A percentile compares a stretch with the other conserved stretches of the same genome.
Conservation (phyloP, 2,113 vertebrate species). For the Zosterops lateralis region DNA sequence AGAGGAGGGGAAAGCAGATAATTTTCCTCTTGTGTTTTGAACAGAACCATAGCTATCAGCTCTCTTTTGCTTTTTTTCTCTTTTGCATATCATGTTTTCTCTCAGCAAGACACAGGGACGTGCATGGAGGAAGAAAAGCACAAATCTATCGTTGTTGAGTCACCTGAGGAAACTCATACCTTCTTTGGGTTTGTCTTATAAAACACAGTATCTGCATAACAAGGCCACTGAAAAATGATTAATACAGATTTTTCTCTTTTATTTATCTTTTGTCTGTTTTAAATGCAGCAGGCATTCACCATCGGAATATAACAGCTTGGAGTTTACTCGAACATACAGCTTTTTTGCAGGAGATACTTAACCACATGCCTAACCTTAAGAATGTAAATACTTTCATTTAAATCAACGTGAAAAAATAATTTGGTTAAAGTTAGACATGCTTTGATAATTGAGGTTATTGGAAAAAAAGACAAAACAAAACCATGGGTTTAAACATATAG, state of each 20-base stretch:
- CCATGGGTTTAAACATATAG: not conserved
- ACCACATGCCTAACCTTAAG: slow-evolving; percentile 36
- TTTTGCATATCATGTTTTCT: not conserved
- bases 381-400: slow-evolving; percentile 35
- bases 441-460: not conserved
- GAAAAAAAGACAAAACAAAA: slow-evolving; percentile 18
- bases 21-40: not conserved
- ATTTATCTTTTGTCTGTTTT: slow-evolving; percentile 37
- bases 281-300: slow-evolving; percentile 45
- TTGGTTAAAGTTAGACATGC: slow-evolving; percentile 44
- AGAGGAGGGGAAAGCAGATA: not conserved
- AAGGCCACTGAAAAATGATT: slow-evolving; percentile 49
- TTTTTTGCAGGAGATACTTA: slow-evolving; percentile 33
- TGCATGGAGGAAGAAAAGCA: not conserved
- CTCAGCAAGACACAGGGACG: not conserved
- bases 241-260: slow-evolving; percentile 51
- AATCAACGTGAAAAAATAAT: slow-evolving; percentile 25
- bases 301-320: slow-evolving; percentile 10
- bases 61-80: not conserved
- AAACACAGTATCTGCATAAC: slow-evolving; percentile 37
- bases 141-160: not conserved
- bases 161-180: not conserved
- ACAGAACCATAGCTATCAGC: not conserved
- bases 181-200: slow-evolving; percentile 1
- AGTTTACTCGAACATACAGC: slow-evolving; percentile 30